Evolutionary conservation across 2,113 vertebrate species (phyloP).

Genomic region (Talpa occidentalis): DNA sequence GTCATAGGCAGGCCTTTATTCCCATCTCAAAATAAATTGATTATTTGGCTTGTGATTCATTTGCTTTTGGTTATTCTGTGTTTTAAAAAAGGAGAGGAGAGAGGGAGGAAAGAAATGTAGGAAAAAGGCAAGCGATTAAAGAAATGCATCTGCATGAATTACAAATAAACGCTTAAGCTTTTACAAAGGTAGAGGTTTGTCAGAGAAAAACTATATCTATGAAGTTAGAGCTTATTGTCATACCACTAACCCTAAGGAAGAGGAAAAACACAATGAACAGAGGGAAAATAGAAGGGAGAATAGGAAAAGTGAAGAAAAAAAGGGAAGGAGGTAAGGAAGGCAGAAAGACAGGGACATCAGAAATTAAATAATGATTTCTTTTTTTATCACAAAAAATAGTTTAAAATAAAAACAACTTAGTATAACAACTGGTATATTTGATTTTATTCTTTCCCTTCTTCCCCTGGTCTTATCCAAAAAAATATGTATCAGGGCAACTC

Average conservation of each 20-base stretch:
- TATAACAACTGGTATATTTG: neutral
- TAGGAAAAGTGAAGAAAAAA: neutral
- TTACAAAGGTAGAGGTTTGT: neutral
- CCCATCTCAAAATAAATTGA: neutral
- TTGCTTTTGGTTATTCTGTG: neutral
- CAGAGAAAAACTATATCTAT: neutral
- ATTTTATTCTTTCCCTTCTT: neutral
- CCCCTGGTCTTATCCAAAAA: neutral
- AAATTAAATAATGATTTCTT: neutral
- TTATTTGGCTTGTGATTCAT: neutral
- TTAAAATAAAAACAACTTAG: neutral
- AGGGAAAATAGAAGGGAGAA: neutral
- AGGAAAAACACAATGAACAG: neutral
- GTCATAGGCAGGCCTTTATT: neutral
- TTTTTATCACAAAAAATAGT: constrained; percentile 15
- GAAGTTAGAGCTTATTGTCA: neutral
- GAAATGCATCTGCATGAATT: neutral
- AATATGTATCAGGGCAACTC: neutral
- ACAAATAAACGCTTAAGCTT: neutral
- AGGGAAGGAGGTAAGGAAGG: neutral
- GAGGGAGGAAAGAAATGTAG: neutral
- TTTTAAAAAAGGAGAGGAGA: neutral
- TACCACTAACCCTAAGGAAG: neutral
- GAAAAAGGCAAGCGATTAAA: neutral
- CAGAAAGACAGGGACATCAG: neutral